Conservation (phyloP, 2,888 invertebrate genomes). For the Copidosoma aretas region DNA sequence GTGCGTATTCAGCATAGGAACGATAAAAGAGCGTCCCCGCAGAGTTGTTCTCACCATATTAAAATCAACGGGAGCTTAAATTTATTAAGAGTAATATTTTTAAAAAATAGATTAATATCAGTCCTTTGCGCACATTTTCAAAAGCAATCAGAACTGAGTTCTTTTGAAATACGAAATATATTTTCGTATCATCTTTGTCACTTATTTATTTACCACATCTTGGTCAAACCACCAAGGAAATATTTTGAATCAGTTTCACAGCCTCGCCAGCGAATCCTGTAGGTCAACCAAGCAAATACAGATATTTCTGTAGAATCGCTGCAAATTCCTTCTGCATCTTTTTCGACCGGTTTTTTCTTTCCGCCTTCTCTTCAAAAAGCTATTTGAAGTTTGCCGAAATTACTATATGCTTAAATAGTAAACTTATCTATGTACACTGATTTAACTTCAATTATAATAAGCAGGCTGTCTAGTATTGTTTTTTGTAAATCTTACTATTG, state of each 20-base stretch:
- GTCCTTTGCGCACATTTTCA: conserved; percentile 23
- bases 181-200: conserved; percentile 15
- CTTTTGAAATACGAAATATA: conserved; percentile 25
- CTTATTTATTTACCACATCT: conserved; percentile 37
- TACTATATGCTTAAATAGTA: conserved; percentile 32
- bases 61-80: conserved; percentile 27
- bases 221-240: conserved; percentile 31
- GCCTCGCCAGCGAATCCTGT: conserved; percentile 43
- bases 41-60: conserved; percentile 22
- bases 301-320: conserved; percentile 21
- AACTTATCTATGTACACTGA: conserved; percentile 42
- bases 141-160: conserved; percentile 33
- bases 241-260: conserved; percentile 41
- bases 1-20: conserved; percentile 41
- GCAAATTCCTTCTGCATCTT: conserved; percentile 13
- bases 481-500: conserved; percentile 31
- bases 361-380: conserved; percentile 16
- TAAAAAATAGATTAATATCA: conserved; percentile 40
- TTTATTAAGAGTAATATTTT: conserved; percentile 25
- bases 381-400: conserved; percentile 31
- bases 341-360: conserved; percentile 14
- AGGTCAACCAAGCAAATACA: conserved; percentile 26
- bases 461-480: conserved; percentile 34
- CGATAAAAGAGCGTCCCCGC: conserved; percentile 34
- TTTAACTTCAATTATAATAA: conserved; percentile 36